phyloP scores from a whole-genome alignment of 1,140 invertebrate species.

The Rhopalosiphum maidis region DNA sequence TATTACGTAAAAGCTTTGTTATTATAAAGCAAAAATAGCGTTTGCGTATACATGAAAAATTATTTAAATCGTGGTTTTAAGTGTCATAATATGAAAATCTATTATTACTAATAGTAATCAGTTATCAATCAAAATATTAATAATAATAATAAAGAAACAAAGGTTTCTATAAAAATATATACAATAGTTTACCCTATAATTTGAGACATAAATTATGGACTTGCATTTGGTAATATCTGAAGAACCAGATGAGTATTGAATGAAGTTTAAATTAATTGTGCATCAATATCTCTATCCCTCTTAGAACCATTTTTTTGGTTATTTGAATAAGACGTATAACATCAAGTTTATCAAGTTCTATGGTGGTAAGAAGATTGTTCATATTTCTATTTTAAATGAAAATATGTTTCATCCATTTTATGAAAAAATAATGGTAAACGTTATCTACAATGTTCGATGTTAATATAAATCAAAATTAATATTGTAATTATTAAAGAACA shows the following conservation, averaged over 20 bases:
- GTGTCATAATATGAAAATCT: not conserved
- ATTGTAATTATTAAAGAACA: not conserved
- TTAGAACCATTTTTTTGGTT: not conserved
- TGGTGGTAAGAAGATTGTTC: too few species aligned
- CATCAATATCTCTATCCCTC: not conserved
- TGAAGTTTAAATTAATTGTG: not conserved
- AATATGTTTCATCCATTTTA: too few species aligned
- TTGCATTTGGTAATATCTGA: not conserved
- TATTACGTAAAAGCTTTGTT: conserved; percentile 13
- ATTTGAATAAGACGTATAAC: not conserved
- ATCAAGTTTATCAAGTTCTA: too few species aligned
- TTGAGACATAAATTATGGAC: not conserved
- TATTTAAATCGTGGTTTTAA: conserved; percentile 1
- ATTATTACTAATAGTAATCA: not conserved
- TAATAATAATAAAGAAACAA: not conserved
- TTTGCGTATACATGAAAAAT: not conserved
- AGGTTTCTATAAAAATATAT: not conserved
- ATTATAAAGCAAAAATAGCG: not conserved
- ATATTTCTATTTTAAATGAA: too few species aligned
- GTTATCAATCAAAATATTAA: not conserved
- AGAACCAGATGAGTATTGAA: not conserved
- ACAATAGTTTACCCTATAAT: not conserved
- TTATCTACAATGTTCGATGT: not conserved
- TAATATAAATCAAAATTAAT: not conserved
- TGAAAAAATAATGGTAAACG: too few species aligned